Evolutionary conservation across 2,888 invertebrate genomes (phyloP).

Genomic region (Pollenia angustigena): DNA sequence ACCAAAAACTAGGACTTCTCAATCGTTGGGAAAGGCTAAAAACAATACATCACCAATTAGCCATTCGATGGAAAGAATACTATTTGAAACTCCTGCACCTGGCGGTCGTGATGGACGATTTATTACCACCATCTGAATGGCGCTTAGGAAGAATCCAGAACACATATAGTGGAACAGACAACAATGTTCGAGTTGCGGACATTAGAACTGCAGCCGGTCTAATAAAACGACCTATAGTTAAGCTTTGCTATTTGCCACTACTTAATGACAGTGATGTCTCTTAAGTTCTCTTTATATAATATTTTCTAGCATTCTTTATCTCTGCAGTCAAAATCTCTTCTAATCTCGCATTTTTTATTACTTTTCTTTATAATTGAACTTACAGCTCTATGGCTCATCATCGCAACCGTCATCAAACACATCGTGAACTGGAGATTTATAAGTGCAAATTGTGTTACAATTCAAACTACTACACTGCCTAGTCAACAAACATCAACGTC

Average conservation of each 20-base stretch:
- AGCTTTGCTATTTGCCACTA: background rate
- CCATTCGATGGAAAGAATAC: too few species aligned
- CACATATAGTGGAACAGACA: background rate
- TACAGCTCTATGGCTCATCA: background rate
- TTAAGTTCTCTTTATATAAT: background rate
- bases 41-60: too few species aligned
- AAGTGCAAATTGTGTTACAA: background rate
- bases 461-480: too few species aligned
- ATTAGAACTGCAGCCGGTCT: background rate
- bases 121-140: slow-evolving; percentile 2
- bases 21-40: too few species aligned
- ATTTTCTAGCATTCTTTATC: too few species aligned
- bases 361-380: too few species aligned
- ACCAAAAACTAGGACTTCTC: too few species aligned
- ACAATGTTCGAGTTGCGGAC: background rate
- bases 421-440: background rate
- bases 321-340: too few species aligned
- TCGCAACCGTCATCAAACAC: background rate
- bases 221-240: slow-evolving; percentile 1
- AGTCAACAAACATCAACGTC: too few species aligned
- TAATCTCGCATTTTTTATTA: too few species aligned
- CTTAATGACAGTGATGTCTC: background rate
- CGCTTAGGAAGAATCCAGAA: slow-evolving; percentile 17
- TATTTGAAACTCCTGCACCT: background rate
- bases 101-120: background rate